Base-by-base conservation (phyloP, 1,140 invertebrate species). In the Drosophila kikkawai region DNA sequence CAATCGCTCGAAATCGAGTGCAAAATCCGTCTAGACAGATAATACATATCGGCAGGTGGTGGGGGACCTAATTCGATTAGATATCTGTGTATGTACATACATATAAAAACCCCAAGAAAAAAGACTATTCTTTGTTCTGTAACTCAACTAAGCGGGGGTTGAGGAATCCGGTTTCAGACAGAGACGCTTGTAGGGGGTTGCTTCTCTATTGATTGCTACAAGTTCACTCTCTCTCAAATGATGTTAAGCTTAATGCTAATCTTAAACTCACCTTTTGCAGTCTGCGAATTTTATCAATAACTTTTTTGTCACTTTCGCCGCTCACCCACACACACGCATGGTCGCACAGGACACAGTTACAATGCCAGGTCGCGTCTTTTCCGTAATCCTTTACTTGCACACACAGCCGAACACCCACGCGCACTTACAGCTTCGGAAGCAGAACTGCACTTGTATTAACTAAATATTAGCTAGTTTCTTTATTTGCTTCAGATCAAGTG, bases 1-100 rank as follows among this genome's bases (percentile, higher is more conserved):
- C 55, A 56, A 73, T 32, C n/a, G 26, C 39, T 45, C 34, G 44
- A 29, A 66, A 68, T 69, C 65, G 63, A 68, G 65, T 68, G n/a
- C 63, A 42, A 22, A 69, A 68, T 69, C 63, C 19, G 45, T 66
- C 63, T 39, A 68, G 64, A 69, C 64, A 41, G 48, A 45, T 48
- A 36, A 67, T n/a, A 39, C 45, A 53, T n/a, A 63, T 63, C 47
- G 47, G 22, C 47, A 39, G 60, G 11, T 53, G 60, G 60, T 29
- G 34, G 32, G 13, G 19, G 47, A 13, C 19, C 53, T 53, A 26
- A 53, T 61, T 61, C 29, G 59, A 51, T 61, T 36, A 51, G 26
- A 59, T 47, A 22, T 55, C 1, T 37, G 11, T 15, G 8, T 4
- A 15, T 26, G 7, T 3, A 7, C 22, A 47, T 11, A 7, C 32